Conservation (phyloP, 1,140 invertebrate species). For the Thalassaphorura encarpata region DNA sequence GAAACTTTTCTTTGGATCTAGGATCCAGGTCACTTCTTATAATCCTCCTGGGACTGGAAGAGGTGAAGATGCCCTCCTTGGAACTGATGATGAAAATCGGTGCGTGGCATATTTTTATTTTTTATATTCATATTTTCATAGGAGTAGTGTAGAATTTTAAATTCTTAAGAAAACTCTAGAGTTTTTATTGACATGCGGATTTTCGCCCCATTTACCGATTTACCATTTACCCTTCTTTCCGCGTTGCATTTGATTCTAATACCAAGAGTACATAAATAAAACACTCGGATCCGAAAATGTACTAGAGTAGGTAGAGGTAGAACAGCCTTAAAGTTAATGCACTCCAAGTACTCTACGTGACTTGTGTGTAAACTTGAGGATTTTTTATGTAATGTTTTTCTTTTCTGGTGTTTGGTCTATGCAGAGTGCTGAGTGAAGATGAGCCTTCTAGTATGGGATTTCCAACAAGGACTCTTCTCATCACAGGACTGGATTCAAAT, state of each 20-base stretch:
- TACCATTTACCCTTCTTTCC: too few relatives aligned
- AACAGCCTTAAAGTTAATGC: too few relatives aligned
- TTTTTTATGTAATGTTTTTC: not conserved
- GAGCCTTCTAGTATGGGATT: slow-evolving; percentile 29
- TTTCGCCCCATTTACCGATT: too few relatives aligned
- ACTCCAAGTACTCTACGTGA: not conserved
- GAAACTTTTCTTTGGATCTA: slow-evolving; percentile 91
- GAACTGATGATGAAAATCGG: slow-evolving; percentile 30
- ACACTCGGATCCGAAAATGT: not conserved
- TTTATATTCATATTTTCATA: too few relatives aligned
- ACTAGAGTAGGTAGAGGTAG: not conserved
- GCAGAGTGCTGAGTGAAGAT: slow-evolving; percentile 31
- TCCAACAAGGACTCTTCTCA: slow-evolving; percentile 57
- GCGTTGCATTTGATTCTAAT: too few relatives aligned
- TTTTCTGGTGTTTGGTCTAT: not conserved
- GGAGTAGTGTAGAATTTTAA: too few relatives aligned
- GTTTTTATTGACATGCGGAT: too few relatives aligned
- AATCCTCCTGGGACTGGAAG: not conserved
- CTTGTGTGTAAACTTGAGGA: not conserved
- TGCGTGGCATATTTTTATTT: too few relatives aligned
- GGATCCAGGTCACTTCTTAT: slow-evolving; percentile 82
- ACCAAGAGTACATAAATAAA: too few relatives aligned
- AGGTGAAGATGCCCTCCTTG: slow-evolving; percentile 18
- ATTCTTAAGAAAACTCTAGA: too few relatives aligned
- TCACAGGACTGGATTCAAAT: slow-evolving; percentile 90